These are phyloP conservation scores for Neoscelio sp. DNA, from an alignment of 2,888 invertebrate genomes.

Conservation along the genomic window DNA sequence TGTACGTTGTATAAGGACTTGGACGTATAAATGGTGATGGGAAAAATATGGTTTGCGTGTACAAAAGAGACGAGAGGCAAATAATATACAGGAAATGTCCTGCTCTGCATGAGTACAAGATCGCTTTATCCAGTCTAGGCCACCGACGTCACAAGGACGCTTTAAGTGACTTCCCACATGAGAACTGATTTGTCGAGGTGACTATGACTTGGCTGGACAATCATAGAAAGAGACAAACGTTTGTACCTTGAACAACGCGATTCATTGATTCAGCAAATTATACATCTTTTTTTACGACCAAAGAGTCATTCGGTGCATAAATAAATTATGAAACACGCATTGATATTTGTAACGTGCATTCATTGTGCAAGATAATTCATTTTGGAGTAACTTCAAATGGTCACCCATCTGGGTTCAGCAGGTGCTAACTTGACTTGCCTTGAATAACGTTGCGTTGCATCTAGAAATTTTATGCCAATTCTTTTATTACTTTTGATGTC, in stretches of 20 bases:
- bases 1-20: too few species aligned
- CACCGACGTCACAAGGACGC: constrained; percentile 66
- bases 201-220: constrained; percentile 53
- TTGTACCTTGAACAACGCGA: constrained; percentile 62
- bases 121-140: constrained; percentile 61
- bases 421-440: too few species aligned
- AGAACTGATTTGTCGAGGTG: constrained; percentile 62
- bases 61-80: constrained; percentile 44
- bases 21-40: too few species aligned
- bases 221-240: constrained; percentile 36
- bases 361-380: too few species aligned
- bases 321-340: too few species aligned
- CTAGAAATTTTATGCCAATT: too few species aligned
- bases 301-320: too few species aligned
- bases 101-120: constrained; percentile 50
- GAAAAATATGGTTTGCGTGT: constrained; percentile 46
- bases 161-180: constrained; percentile 63
- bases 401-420: too few species aligned
- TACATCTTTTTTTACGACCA: constrained; percentile 42
- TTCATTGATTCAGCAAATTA: constrained; percentile 53
- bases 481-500: too few species aligned
- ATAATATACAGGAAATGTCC: constrained; percentile 61
- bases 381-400: too few species aligned
- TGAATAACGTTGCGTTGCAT: too few species aligned
- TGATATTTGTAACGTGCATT: too few species aligned